phyloP scores from a whole-genome alignment of 1,140 invertebrate species.

The Cydia splendana region DNA sequence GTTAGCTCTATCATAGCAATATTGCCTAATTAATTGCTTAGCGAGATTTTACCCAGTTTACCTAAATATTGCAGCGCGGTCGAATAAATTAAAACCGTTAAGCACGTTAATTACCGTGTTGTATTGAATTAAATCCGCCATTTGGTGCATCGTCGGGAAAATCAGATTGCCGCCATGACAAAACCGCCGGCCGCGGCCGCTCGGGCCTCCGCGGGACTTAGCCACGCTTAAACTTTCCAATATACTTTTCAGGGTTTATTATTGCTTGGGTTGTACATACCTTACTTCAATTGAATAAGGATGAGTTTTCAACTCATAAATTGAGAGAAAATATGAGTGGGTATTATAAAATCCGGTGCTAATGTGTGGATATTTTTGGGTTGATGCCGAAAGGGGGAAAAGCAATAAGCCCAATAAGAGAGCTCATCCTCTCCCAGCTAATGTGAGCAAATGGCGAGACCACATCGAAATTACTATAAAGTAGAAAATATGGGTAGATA shows the following conservation, averaged over 20 bases:
- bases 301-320: not conserved
- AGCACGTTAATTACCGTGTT: slow-evolving; percentile 27
- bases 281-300: not conserved
- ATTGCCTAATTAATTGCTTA: no score
- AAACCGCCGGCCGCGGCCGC: slow-evolving; percentile 8
- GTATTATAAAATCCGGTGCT: slow-evolving; percentile 14
- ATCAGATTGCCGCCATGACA: slow-evolving; percentile 25
- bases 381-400: no score
- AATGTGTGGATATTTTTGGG: slow-evolving; percentile 34
- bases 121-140: slow-evolving; percentile 36
- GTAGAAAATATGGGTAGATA: no score
- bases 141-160: slow-evolving; percentile 27
- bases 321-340: not conserved
- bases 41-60: no score
- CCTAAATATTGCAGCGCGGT: not conserved
- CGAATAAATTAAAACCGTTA: slow-evolving; percentile 17
- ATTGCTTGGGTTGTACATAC: not conserved
- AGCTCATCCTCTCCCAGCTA: no score
- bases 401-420: no score
- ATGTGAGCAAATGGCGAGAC: no score
- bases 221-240: not conserved
- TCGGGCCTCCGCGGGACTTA: not conserved
- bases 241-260: slow-evolving; percentile 1
- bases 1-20: no score
- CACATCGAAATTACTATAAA: no score